A percentile compares a stretch with the other conserved stretches of the same genome.
Evolutionary conservation across 2,888 invertebrate genomes (phyloP).

Genomic region (Nysson spinosus): DNA sequence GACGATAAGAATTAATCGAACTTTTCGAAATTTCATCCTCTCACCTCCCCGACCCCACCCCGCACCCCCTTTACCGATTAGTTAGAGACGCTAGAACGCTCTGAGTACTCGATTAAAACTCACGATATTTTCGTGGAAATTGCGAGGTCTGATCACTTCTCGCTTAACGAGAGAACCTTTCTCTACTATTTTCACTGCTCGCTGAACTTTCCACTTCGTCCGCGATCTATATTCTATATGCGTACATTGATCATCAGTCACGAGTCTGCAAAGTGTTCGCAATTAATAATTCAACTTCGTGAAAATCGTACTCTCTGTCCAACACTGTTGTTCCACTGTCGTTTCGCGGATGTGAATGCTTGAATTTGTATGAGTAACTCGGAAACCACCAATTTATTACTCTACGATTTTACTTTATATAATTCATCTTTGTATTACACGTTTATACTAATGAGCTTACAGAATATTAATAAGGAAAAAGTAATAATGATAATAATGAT

Average conservation of each 20-base stretch:
- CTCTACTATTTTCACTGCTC: slow-evolving; percentile 46
- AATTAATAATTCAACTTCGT: slow-evolving; percentile 37
- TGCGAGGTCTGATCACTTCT: slow-evolving; percentile 28
- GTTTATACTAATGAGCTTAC: too few relatives aligned
- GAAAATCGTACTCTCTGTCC: not conserved
- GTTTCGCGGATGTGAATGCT: slow-evolving; percentile 18
- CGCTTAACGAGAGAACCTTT: slow-evolving; percentile 28
- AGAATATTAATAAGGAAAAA: too few relatives aligned
- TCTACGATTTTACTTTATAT: too few relatives aligned
- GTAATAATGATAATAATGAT: too few relatives aligned
- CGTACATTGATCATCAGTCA: slow-evolving; percentile 21
- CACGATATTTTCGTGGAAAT: slow-evolving; percentile 14
- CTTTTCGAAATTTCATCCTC: too few relatives aligned
- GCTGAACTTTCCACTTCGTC: slow-evolving; percentile 49
- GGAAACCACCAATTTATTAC: too few relatives aligned
- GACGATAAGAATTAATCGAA: too few relatives aligned
- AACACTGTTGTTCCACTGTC: not conserved
- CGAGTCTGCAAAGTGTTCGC: slow-evolving; percentile 32
- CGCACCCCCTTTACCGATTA: too few relatives aligned
- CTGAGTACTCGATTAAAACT: not conserved
- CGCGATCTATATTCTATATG: slow-evolving; percentile 22
- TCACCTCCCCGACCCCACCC: too few relatives aligned
- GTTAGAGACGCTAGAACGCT: too few relatives aligned
- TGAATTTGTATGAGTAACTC: not conserved
- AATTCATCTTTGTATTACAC: too few relatives aligned